These are phyloP conservation scores for Melanargia galathea DNA, from an alignment of 2,888 invertebrate species.

Conservation along the genomic window DNA sequence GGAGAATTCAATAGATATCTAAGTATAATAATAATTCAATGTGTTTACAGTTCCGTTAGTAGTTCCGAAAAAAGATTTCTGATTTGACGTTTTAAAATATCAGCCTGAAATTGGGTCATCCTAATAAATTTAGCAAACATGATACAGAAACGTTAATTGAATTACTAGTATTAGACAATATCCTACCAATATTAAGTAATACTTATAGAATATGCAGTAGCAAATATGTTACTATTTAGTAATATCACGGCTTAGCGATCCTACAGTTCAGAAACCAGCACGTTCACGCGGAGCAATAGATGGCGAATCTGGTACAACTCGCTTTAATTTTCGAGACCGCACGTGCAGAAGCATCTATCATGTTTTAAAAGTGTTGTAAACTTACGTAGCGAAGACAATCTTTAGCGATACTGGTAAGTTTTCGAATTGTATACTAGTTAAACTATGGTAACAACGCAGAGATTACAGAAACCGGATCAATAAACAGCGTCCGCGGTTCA, in stretches of 20 bases:
- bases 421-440: neutral
- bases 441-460: neutral
- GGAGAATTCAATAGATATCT: too few relatives aligned
- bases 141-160: neutral
- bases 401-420: too few relatives aligned
- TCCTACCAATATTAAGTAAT: slow-evolving; percentile 12
- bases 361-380: neutral
- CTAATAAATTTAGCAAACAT: neutral
- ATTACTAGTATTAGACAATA: neutral
- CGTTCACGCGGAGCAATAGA: neutral
- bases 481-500: slow-evolving; percentile 15
- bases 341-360: neutral
- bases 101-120: neutral
- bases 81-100: too few relatives aligned
- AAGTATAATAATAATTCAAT: too few relatives aligned
- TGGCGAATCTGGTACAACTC: neutral
- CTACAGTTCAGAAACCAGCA: neutral
- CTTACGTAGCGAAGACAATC: neutral
- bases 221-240: slow-evolving; percentile 11
- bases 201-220: neutral
- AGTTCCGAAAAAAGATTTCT: too few relatives aligned
- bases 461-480: slow-evolving; percentile 17
- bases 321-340: neutral
- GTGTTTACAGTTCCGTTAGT: too few relatives aligned
- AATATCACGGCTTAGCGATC: neutral